Evolutionary conservation across 2,888 invertebrate genomes (phyloP).

Genomic region (Adelognathus sp.): DNA sequence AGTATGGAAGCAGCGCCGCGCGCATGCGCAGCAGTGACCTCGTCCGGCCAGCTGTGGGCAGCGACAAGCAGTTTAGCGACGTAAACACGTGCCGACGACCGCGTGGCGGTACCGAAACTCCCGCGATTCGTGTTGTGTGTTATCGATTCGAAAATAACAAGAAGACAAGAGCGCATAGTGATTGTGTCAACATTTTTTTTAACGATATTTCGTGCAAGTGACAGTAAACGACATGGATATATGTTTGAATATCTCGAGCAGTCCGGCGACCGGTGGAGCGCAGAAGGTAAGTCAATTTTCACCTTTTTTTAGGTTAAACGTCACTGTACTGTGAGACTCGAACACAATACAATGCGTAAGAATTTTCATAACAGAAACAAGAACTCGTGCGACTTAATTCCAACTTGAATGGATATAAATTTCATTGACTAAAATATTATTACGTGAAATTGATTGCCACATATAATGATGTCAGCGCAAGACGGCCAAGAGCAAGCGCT

Average conservation of each 20-base stretch:
- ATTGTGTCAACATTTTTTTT: conserved; percentile 3
- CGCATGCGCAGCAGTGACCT: not conserved
- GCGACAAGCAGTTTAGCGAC: not conserved
- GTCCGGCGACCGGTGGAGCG: conserved; percentile 40
- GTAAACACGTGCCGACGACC: not conserved
- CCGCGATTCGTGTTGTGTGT: not conserved
- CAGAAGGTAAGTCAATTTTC: conserved; percentile 73
- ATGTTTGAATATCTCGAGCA: conserved; percentile 73
- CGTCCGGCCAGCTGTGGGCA: not conserved
- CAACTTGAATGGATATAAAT: too few relatives aligned
- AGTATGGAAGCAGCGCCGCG: not conserved
- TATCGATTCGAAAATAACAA: not conserved
- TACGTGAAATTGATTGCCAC: too few relatives aligned
- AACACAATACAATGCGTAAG: too few relatives aligned
- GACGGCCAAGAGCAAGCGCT: too few relatives aligned
- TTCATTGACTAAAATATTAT: too few relatives aligned
- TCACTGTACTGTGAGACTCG: too few relatives aligned
- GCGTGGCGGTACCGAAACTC: conserved; percentile 1
- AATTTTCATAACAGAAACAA: too few relatives aligned
- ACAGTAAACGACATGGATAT: conserved; percentile 74
- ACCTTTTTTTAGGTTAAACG: conserved; percentile 65
- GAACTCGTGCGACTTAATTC: too few relatives aligned
- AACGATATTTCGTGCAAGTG: conserved; percentile 60
- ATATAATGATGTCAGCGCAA: too few relatives aligned
- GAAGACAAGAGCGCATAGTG: not conserved